Conservation (phyloP, 2,888 invertebrate species). For the Apotomis turbidana region DNA sequence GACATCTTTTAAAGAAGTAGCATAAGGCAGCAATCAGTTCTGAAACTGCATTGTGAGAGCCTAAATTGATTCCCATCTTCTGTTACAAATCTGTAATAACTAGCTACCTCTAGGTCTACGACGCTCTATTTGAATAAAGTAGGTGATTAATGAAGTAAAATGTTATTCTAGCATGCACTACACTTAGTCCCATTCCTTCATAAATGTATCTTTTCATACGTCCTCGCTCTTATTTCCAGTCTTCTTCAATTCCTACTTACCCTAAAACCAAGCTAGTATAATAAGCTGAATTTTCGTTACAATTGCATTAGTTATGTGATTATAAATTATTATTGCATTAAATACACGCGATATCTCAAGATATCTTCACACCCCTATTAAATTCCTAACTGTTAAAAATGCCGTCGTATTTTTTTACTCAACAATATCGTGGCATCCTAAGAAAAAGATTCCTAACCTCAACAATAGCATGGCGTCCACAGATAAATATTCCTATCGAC, state of each 20-base stretch:
- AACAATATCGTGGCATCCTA: neutral
- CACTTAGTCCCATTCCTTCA: conserved; percentile 50
- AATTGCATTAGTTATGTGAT: neutral
- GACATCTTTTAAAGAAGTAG: neutral
- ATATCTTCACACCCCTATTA: conserved; percentile 18
- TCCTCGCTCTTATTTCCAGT: conserved; percentile 61
- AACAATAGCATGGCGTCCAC: too few relatives aligned
- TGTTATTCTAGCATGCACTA: conserved; percentile 51
- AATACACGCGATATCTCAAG: conserved; percentile 31
- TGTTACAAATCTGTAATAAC: neutral
- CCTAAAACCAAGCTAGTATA: conserved; percentile 38
- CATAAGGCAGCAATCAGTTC: neutral
- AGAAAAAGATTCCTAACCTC: too few relatives aligned
- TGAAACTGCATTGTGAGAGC: neutral
- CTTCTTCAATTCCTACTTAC: conserved; percentile 65
- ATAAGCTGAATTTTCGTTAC: conserved; percentile 1
- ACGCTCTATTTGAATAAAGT: conserved; percentile 17
- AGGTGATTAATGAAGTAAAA: conserved; percentile 34
- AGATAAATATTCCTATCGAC: too few relatives aligned
- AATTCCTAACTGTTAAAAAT: neutral
- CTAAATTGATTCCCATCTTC: neutral
- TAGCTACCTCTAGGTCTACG: conserved; percentile 26
- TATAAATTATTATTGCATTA: conserved; percentile 35
- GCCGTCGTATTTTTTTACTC: neutral
- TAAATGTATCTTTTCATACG: conserved; percentile 47